Conservation (phyloP, 1,140 invertebrate species). For the Calliphora vicina region DNA sequence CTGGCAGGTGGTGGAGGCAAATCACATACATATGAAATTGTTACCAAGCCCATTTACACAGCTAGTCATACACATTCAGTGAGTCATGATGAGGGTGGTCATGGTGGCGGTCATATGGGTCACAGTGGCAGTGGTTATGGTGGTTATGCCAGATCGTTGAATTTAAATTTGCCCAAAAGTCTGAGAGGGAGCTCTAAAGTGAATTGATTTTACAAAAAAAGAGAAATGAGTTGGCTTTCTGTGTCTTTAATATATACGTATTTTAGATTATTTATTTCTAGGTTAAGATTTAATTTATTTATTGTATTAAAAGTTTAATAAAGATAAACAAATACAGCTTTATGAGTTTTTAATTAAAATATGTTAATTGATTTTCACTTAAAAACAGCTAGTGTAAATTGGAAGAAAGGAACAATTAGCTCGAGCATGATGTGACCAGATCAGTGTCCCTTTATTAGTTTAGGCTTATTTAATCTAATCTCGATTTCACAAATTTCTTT, state of each 20-base stretch:
- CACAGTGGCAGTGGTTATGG: constrained; percentile 68
- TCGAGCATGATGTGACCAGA: too few species aligned
- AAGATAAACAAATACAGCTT: too few species aligned
- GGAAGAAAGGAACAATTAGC: too few species aligned
- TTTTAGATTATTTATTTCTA: constrained; percentile 32
- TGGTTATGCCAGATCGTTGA: constrained; percentile 64
- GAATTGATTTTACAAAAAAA: not conserved
- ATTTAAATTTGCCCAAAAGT: constrained; percentile 51
- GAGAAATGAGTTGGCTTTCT: not conserved
- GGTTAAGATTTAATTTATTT: not conserved
- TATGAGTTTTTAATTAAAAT: too few species aligned
- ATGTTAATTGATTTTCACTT: too few species aligned
- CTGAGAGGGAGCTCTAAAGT: constrained; percentile 26
- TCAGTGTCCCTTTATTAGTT: too few species aligned
- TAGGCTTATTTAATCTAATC: too few species aligned
- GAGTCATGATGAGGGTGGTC: constrained; percentile 72
- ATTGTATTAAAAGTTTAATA: not conserved
- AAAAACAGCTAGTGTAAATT: too few species aligned
- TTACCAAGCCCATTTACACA: constrained; percentile 80
- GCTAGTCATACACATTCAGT: constrained; percentile 77
- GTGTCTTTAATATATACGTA: not conserved
- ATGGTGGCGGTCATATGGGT: constrained; percentile 67
- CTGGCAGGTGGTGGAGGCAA: constrained; percentile 73
- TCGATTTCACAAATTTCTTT: too few species aligned
- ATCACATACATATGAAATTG: constrained; percentile 83